These are phyloP conservation scores for Plutella xylostella DNA, from an alignment of 2,888 invertebrate genomes.

Conservation along the genomic window DNA sequence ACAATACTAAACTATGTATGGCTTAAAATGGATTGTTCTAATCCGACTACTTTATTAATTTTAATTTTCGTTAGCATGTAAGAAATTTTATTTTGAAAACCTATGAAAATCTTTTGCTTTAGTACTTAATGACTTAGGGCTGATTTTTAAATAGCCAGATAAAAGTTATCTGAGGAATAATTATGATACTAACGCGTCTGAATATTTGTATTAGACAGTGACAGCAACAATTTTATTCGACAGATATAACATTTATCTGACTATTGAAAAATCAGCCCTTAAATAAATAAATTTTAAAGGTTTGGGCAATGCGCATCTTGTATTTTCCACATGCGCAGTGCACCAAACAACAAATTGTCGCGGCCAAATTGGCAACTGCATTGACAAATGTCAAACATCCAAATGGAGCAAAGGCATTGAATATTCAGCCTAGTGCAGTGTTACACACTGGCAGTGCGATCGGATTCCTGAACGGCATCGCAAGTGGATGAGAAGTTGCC, in stretches of 20 bases:
- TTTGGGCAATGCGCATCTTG: neutral
- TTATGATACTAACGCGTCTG: no score
- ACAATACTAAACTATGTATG: neutral
- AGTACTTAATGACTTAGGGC: no score
- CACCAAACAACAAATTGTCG: neutral
- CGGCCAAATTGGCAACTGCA: conserved; percentile 22
- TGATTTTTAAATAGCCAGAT: no score
- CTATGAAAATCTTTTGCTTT: neutral
- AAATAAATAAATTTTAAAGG: no score
- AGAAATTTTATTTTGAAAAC: neutral
- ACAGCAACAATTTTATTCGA: no score
- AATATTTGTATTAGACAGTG: no score
- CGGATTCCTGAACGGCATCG: conserved; percentile 45
- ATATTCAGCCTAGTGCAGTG: conserved; percentile 43
- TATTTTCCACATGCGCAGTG: conserved; percentile 1
- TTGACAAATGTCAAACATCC: conserved; percentile 26
- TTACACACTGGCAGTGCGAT: conserved; percentile 36
- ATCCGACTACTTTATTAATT: no score
- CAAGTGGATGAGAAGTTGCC: conserved; percentile 26
- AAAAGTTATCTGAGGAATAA: no score
- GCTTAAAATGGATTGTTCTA: no score
- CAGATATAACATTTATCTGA: no score
- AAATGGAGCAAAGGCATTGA: conserved; percentile 36
- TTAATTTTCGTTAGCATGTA: neutral
- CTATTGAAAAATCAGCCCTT: no score